Evolutionary conservation across 2,888 invertebrate genomes (phyloP), one percentile per base, ranked within the genome.

Genomic region (Rhyacophila evoluta): DNA sequence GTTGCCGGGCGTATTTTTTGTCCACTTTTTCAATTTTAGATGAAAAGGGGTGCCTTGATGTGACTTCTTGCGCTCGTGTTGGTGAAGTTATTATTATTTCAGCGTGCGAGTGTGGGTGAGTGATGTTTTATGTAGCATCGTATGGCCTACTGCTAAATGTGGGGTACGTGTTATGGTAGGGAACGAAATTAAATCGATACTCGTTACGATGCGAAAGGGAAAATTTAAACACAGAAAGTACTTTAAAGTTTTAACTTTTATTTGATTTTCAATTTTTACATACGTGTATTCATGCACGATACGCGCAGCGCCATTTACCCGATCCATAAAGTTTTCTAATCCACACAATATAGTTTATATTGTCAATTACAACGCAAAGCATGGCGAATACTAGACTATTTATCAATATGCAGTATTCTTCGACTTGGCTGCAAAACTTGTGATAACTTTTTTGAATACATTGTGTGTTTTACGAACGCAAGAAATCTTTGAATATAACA

Each of bases 1-100:
- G 55, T 72, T 72, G 36, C 25, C 33, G 12, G 72, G 33, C 72
- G 38, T 39, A 25, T 72, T 70, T 72, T 72, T 55, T 55, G 25
- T 55, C 15, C 55, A 55, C 55, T 55, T 55, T n/a, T 55, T 55
- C 55, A 55, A 55, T 55, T 55, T 55, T 55, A 55, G 55, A 55
- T 19, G 28, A 70, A 70, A 70, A 29, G 25, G 37, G 37, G 33
- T 70, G 19, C 71, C 37, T 70, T 36, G 25, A 55, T 55, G 10
- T 19, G 15, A 55, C 8, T 1, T 19, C 55, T 19, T 10, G 4
- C 12, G 55, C 5, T 10, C 19, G 55, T 55, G 19, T 55, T 55
- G 55, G 55, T 55, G 2, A 19, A 25, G 25, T 55, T 55, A 55
- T 55, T 55, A 55, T 55, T 55, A 12, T 55, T 19, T 25, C 5